These are phyloP conservation scores for Coregonus ussuriensis DNA, from an alignment of 2,797 vertebrate genomes.

Conservation along the genomic window DNA sequence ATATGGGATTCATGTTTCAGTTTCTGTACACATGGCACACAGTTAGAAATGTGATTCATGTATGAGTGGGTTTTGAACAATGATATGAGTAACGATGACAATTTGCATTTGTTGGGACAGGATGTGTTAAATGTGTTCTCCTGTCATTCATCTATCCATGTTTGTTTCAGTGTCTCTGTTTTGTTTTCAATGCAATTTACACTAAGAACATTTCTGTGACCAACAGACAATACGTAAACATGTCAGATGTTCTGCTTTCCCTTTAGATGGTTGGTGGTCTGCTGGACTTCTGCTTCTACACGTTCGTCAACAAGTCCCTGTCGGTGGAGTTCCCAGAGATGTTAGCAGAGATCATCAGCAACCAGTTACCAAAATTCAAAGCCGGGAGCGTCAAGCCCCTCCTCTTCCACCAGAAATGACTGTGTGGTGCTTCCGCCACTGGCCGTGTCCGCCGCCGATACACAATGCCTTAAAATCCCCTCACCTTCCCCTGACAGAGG, in stretches of 20 bases:
- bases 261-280: constrained; percentile 91
- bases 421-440: constrained; percentile 53
- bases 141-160: too few relatives aligned
- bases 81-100: too few relatives aligned
- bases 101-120: too few relatives aligned
- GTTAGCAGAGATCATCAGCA: constrained; percentile 99
- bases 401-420: constrained; percentile 99
- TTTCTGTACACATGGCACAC: too few relatives aligned
- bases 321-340: constrained; percentile 99
- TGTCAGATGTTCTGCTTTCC: constrained; percentile 1
- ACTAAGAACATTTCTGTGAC: too few relatives aligned
- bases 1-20: too few relatives aligned
- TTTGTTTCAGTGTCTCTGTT: too few relatives aligned
- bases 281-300: constrained; percentile 97
- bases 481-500: constrained; percentile 28
- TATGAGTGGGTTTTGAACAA: not conserved
- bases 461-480: constrained; percentile 91
- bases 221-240: not conserved
- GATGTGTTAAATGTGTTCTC: too few relatives aligned
- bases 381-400: constrained; percentile 96
- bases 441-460: constrained; percentile 68
- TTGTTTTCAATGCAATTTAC: too few relatives aligned
- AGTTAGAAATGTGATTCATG: not conserved
- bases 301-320: constrained; percentile 95
- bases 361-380: constrained; percentile 99